phyloP scores from a whole-genome alignment of 1,140 invertebrate genomes.

The Epicauta chinensis region DNA sequence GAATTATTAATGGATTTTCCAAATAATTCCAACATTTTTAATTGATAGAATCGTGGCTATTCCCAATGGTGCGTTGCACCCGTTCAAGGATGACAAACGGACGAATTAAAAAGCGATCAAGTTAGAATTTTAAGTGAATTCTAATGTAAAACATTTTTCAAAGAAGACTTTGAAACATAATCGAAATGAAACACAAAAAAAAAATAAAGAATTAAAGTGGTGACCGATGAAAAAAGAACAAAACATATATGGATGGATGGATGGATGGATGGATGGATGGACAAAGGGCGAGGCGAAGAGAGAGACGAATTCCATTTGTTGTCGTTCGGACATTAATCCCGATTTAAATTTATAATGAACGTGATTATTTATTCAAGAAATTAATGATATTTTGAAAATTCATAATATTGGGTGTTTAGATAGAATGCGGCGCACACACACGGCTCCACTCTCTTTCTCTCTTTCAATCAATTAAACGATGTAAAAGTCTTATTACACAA shows the following conservation, averaged over 20 bases:
- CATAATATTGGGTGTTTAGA: slow-evolving; percentile 12
- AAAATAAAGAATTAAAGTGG: no score
- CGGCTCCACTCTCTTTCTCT: no score
- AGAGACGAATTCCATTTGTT: slow-evolving; percentile 16
- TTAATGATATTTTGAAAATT: slow-evolving; percentile 18
- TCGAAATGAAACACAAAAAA: no score
- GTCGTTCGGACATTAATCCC: slow-evolving; percentile 19
- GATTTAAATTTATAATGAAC: slow-evolving; percentile 23
- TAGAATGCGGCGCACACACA: slow-evolving; percentile 9
- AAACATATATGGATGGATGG: not conserved
- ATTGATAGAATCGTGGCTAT: not conserved
- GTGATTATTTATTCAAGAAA: slow-evolving; percentile 19
- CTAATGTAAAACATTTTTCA: slow-evolving; percentile 26
- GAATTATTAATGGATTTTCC: slow-evolving; percentile 3
- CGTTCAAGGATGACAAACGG: slow-evolving; percentile 20
- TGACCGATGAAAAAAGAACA: slow-evolving; percentile 8
- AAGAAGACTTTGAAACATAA: not conserved
- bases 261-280: not conserved
- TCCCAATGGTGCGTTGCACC: no score
- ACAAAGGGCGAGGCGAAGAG: slow-evolving; percentile 1
- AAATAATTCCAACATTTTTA: no score
- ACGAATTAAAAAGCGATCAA: slow-evolving; percentile 29
- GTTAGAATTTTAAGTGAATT: slow-evolving; percentile 30
- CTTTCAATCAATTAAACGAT: slow-evolving; percentile 32
- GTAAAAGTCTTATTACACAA: slow-evolving; percentile 35